Conservation (phyloP, 2,113 vertebrate species). For the Pelodiscus sinensis region DNA sequence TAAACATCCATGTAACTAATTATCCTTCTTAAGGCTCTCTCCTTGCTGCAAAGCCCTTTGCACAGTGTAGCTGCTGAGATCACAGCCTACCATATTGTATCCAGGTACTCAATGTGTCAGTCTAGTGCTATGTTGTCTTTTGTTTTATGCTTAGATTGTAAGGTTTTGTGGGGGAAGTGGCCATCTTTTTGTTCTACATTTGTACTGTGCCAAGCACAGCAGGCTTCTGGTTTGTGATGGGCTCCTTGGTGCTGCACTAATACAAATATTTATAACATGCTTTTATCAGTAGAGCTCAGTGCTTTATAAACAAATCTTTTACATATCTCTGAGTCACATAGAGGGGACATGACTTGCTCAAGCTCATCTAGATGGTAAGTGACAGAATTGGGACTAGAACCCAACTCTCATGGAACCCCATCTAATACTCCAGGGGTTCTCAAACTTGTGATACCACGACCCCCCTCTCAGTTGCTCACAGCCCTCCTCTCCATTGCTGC, state of each 20-base stretch:
- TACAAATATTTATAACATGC: background rate
- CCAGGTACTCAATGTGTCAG: background rate
- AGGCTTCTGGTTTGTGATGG: background rate
- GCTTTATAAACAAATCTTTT: background rate
- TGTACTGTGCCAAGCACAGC: background rate
- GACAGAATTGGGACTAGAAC: background rate
- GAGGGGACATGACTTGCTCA: background rate
- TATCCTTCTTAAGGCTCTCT: background rate
- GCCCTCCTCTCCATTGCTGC: no score
- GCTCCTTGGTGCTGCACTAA: background rate
- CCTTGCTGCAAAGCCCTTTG: background rate
- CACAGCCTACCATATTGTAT: background rate
- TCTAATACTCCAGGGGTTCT: no score
- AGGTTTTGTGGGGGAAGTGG: background rate
- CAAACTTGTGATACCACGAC: no score
- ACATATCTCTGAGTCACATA: background rate
- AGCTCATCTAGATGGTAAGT: background rate
- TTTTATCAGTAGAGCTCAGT: background rate
- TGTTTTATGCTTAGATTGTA: background rate
- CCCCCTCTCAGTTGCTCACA: no score
- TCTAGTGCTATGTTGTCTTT: background rate
- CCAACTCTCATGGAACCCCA: background rate
- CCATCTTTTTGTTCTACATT: background rate
- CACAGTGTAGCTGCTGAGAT: background rate
- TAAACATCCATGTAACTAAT: background rate